Percentiles rank a stretch among this genome's conserved stretches.
phyloP scores from a whole-genome alignment of 2,888 invertebrate genomes.

The Watsonalla cultraria region DNA sequence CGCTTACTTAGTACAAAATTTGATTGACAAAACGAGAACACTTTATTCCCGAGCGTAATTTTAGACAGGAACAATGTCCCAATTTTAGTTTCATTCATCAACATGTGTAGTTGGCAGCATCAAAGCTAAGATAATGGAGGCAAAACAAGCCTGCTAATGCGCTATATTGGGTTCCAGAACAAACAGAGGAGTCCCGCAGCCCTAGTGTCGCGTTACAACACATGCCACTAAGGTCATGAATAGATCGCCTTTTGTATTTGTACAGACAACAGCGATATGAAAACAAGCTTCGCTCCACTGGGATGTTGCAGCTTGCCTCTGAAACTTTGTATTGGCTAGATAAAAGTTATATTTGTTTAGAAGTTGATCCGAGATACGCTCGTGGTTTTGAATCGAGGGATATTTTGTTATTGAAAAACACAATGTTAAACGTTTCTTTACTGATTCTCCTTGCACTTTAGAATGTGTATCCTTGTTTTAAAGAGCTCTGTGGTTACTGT shows the following conservation, averaged over 20 bases:
- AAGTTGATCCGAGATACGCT: too few relatives aligned
- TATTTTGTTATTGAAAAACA: too few relatives aligned
- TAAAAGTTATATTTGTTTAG: neutral
- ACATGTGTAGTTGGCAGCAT: conserved; percentile 65
- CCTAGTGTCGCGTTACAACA: conserved; percentile 62
- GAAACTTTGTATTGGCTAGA: neutral
- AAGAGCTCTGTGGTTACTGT: too few relatives aligned
- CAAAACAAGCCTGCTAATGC: conserved; percentile 73
- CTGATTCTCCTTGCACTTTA: too few relatives aligned
- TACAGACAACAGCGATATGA: conserved; percentile 40
- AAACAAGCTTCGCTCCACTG: conserved; percentile 19
- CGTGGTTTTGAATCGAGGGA: too few relatives aligned
- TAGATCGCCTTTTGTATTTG: conserved; percentile 56
- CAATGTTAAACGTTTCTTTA: too few relatives aligned
- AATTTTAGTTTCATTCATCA: conserved; percentile 17
- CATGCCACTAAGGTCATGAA: conserved; percentile 66
- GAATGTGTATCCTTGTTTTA: too few relatives aligned
- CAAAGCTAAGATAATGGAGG: conserved; percentile 74
- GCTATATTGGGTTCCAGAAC: conserved; percentile 66
- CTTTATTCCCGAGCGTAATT: conserved; percentile 10
- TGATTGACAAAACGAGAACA: neutral
- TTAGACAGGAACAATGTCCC: conserved; percentile 17
- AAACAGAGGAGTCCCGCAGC: conserved; percentile 50
- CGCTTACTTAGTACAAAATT: neutral
- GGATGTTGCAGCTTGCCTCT: neutral